Base-by-base conservation (phyloP, 2,113 vertebrate species). In the Ageneiosus marmoratus region DNA sequence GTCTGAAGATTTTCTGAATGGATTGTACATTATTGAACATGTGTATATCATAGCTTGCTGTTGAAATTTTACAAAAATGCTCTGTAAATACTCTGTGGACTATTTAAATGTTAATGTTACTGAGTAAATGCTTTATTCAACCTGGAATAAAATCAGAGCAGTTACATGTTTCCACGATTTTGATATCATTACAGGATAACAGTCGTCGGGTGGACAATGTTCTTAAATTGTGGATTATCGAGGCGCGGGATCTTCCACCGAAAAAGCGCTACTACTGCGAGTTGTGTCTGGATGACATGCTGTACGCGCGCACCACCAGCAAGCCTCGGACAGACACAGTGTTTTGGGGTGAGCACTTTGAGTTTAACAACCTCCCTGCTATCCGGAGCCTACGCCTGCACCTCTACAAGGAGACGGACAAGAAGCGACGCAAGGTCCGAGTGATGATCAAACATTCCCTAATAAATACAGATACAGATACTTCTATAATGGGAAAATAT, bases 201-300 rank as follows among this genome's bases (percentile, higher is more conserved):
- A 99, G 97, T 91, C 95, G 97, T 0, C 95, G 97, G 37, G 96
- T 97, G 80, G 98, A 99, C 88, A 98, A 98, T 0, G 97, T 98
- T 78, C 94, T 99, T 75, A 98, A 98, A 89, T 88, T 99, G 65
- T 99, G 98, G 98, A 97, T 99, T 89, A 99, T 99, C 55, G 98
- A 99, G 88, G 98, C 96, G 0, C 95, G 97, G 0, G 98, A 99
- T 88, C 94, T 99, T 3, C 98, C 98, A 0, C 94, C 97, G 58
- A 99, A 99, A 93, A 98, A 98, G 88, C 97, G 98, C 53, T 99
- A 99, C 90, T 99, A 98, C 92, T 99, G 98, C 44, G 98, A 99
- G 94, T 95, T 99, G 41, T 99, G 97, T 92, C 94, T 99, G 91
- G 98, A 99, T 0, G 97, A 99, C 93, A 98, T 98, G 96, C 92